These are phyloP conservation scores for Ambastaia sidthimunki DNA, from an alignment of 2,797 vertebrate species.

Conservation along the genomic window DNA sequence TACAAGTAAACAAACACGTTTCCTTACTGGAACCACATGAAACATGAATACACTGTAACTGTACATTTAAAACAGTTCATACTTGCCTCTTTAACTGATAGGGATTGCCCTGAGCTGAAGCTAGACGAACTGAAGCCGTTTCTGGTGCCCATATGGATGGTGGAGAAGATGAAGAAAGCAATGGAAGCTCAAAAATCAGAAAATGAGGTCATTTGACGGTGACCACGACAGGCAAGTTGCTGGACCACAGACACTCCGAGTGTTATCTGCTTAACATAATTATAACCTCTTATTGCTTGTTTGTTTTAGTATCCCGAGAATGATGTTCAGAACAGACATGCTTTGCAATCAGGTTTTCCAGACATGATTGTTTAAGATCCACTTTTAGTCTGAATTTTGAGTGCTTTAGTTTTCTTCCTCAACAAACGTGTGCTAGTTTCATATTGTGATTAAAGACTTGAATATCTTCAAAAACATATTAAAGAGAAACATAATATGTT, in stretches of 20 bases:
- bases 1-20: slow-evolving; percentile 84
- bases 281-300: neutral
- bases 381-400: too few species aligned
- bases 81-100: slow-evolving; percentile 58
- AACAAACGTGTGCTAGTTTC: neutral
- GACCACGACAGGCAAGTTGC: neutral
- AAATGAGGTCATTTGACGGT: slow-evolving; percentile 61
- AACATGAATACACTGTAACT: neutral
- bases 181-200: slow-evolving; percentile 89
- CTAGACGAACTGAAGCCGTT: slow-evolving; percentile 94
- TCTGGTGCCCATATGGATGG: slow-evolving; percentile 88
- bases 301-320: neutral
- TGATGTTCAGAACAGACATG: neutral
- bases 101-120: slow-evolving; percentile 87
- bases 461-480: neutral
- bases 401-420: neutral
- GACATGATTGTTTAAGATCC: neutral
- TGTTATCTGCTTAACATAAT: neutral
- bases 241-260: slow-evolving; percentile 20
- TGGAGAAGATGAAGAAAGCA: slow-evolving; percentile 91
- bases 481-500: too few species aligned
- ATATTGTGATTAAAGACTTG: slow-evolving; percentile 1
- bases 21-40: neutral
- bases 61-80: neutral
- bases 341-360: slow-evolving; percentile 28